phyloP scores from a whole-genome alignment of 1,140 invertebrate genomes.

The Lasioglossum baleicum region DNA sequence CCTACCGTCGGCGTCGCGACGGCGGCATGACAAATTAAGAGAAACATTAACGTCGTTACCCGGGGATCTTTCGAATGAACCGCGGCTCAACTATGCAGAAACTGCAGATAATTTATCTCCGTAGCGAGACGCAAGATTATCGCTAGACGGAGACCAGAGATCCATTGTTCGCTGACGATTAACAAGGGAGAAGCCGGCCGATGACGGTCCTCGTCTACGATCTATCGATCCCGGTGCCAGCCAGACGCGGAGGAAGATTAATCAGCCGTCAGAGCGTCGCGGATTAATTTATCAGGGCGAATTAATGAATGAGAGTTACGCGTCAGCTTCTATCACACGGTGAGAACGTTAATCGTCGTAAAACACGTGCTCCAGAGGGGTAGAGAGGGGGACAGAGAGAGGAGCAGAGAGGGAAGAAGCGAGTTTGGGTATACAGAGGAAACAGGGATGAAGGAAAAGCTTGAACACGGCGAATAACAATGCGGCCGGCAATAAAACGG shows the following conservation, averaged over 20 bases:
- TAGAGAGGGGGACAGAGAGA: too few relatives aligned
- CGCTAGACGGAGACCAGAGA: neutral
- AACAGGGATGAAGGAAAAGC: too few relatives aligned
- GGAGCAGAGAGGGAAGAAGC: neutral
- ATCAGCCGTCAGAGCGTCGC: conserved; percentile 19
- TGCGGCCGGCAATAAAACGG: conserved; percentile 18
- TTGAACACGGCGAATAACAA: conserved; percentile 9
- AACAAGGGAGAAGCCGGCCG: neutral
- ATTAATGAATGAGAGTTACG: conserved; percentile 38
- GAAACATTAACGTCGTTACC: too few relatives aligned
- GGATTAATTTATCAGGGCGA: conserved; percentile 41
- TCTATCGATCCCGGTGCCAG: conserved; percentile 22
- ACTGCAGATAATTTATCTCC: too few relatives aligned
- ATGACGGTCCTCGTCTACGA: conserved; percentile 6
- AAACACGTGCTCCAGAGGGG: conserved; percentile 18
- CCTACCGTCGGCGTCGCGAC: too few relatives aligned
- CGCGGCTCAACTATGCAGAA: too few relatives aligned
- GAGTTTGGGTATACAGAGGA: too few relatives aligned
- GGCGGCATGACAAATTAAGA: too few relatives aligned
- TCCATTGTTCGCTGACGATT: conserved; percentile 28
- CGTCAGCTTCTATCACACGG: neutral
- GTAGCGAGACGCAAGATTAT: conserved; percentile 17
- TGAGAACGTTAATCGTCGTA: conserved; percentile 21
- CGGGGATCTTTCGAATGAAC: too few relatives aligned
- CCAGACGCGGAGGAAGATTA: conserved; percentile 26